phyloP scores from a whole-genome alignment of 2,888 invertebrate genomes.

The Ichneumoninae sp. region DNA sequence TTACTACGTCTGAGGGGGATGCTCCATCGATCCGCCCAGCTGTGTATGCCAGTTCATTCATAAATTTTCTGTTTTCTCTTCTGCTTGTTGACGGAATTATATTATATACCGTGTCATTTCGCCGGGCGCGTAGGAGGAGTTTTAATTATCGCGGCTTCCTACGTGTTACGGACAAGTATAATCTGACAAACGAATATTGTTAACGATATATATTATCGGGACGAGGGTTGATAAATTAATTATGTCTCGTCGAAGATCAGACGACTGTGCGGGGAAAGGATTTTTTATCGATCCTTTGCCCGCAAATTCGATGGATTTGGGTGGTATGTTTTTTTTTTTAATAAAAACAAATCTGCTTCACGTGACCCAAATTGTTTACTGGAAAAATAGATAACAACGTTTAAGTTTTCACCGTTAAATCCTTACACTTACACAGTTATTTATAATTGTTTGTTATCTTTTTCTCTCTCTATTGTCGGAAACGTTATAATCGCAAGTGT shows the following conservation, averaged over 20 bases:
- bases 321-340: background rate
- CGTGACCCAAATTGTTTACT: conserved; percentile 65
- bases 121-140: background rate
- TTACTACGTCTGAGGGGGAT: conserved; percentile 79
- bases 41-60: conserved; percentile 83
- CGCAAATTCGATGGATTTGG: too few species aligned
- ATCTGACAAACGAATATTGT: background rate
- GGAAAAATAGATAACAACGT: conserved; percentile 71
- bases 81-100: conserved; percentile 22
- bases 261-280: background rate
- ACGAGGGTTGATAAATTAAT: conserved; percentile 7
- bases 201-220: background rate
- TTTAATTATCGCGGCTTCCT: background rate
- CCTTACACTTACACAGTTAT: conserved; percentile 57
- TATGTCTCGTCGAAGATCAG: background rate
- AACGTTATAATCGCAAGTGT: background rate
- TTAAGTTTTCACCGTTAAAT: conserved; percentile 67
- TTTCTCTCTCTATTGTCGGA: conserved; percentile 17
- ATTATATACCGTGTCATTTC: background rate
- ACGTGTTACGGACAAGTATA: too few species aligned
- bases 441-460: conserved; percentile 51
- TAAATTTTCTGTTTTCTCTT: conserved; percentile 79
- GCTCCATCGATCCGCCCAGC: conserved; percentile 83
- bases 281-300: background rate
- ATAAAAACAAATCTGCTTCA: conserved; percentile 18